These are phyloP conservation scores for Acrobasis suavella DNA, from an alignment of 2,888 invertebrate species.

Conservation along the genomic window DNA sequence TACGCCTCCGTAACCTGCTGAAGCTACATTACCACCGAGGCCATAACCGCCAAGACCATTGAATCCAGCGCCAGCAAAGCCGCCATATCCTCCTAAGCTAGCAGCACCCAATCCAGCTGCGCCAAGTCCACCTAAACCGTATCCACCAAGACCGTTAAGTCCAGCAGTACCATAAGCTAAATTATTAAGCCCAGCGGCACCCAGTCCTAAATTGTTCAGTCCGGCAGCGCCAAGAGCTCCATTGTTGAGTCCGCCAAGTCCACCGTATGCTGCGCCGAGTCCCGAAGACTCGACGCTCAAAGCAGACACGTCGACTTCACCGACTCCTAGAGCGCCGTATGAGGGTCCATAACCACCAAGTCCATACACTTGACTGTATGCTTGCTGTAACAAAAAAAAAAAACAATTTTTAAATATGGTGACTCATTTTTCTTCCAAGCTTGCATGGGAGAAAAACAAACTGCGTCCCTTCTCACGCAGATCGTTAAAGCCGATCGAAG, in stretches of 20 bases:
- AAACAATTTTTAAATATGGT: neutral
- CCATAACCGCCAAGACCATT: neutral
- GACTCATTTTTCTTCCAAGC: too few relatives aligned
- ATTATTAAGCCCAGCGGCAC: neutral
- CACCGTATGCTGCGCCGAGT: neutral
- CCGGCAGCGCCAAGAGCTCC: neutral
- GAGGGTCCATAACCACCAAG: conserved; percentile 7
- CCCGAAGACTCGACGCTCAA: neutral
- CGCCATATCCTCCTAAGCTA: neutral
- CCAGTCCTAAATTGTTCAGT: neutral
- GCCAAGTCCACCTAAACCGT: neutral
- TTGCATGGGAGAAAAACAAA: too few relatives aligned
- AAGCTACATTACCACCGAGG: neutral
- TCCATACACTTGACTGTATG: conserved; percentile 16
- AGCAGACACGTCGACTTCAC: conserved; percentile 10
- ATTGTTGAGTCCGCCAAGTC: neutral
- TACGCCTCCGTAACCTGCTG: conserved; percentile 14
- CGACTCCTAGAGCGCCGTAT: conserved; percentile 6
- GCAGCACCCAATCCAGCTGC: neutral
- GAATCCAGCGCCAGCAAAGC: neutral
- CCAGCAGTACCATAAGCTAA: neutral
- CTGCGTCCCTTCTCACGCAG: too few relatives aligned
- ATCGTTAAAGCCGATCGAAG: too few relatives aligned
- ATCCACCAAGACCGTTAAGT: neutral
- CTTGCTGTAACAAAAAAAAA: conserved; percentile 16